Evolutionary conservation across 1,140 invertebrate genomes (phyloP).

Genomic region (Epicauta chinensis): DNA sequence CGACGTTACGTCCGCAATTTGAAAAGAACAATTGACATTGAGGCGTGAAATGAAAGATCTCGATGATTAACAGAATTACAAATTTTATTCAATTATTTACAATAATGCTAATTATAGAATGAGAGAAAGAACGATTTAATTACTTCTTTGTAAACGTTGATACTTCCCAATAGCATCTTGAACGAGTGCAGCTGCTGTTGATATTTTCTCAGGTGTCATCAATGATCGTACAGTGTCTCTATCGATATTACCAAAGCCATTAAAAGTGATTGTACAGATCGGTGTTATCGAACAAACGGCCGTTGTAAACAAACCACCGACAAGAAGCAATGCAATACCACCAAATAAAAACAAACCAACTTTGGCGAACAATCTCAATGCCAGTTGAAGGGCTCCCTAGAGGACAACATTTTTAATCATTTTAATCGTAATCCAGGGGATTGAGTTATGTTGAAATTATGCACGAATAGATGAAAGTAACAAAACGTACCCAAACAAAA

Average conservation of each 20-base stretch:
- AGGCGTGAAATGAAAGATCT: too few species aligned
- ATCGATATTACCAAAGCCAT: conserved; percentile 39
- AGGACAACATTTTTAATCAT: background rate
- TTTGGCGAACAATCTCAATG: conserved; percentile 38
- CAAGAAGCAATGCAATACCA: conserved; percentile 40
- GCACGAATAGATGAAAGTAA: too few species aligned
- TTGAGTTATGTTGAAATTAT: too few species aligned
- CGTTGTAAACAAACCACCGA: conserved; percentile 46
- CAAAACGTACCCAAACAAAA: too few species aligned
- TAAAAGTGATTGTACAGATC: conserved; percentile 54
- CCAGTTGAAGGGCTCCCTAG: conserved; percentile 21
- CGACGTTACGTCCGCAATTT: background rate
- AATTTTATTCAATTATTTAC: background rate
- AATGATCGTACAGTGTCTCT: conserved; percentile 42
- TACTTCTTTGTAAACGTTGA: conserved; percentile 45
- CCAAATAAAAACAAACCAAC: conserved; percentile 52
- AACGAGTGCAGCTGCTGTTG: conserved; percentile 54
- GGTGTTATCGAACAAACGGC: conserved; percentile 59
- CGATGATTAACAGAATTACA: too few species aligned
- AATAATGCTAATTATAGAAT: background rate
- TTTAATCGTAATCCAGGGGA: too few species aligned
- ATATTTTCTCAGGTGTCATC: conserved; percentile 50
- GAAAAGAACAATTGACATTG: too few species aligned
- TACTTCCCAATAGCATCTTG: conserved; percentile 60
- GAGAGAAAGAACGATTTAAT: background rate